Evolutionary conservation across 2,797 vertebrate genomes (phyloP), one percentile per base, ranked within the genome.

Genomic region (Channa striata): DNA sequence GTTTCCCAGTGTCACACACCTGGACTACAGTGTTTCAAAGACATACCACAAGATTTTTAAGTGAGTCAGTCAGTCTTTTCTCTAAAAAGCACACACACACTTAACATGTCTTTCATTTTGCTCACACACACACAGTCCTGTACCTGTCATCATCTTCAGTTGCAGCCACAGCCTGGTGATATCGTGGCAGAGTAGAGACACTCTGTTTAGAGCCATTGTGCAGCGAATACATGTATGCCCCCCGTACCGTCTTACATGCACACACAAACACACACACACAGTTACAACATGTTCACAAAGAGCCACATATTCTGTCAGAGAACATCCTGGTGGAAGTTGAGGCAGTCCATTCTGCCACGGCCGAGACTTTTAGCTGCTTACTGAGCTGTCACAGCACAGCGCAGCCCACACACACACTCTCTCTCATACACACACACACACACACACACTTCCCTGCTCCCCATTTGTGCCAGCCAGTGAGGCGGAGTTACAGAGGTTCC

Each of bases 91-190:
- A 6, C 25, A 54, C 23, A 64, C 47, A 20, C 43, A 62, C 64
- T n/a, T n/a, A n/a, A 74, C 65, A n/a, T 36, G 34, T 21, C 34
- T 40, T 14, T 25, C 37, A 6, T 9, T 37, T 11, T 2, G 14
- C 46, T 25, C 43, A 59, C 5, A 23, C 51, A 49, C 44, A 25
- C 46, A 42, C 23, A 59, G 1, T 34, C 54, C 69, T 59, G 47
- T 91, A 93, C 93, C 92, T 91, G 93, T 93, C 62, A 90, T 58
- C 82, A 86, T 87, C 85, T 92, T 91, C 71, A 93, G 91, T 25
- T 92, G 91, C 84, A 92, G 85, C 92, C 93, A 93, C 77, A 90
- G 89, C 72, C 86, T 82, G 89, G 89, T 91, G 86, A 89, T 91
- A 67, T 91, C 86, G 58, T 90, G 87, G 80, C 91, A 93, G 68